Percentiles rank a stretch among this genome's conserved stretches.
phyloP scores from a whole-genome alignment of 2,888 invertebrate species.

The Drosophila helvetica region DNA sequence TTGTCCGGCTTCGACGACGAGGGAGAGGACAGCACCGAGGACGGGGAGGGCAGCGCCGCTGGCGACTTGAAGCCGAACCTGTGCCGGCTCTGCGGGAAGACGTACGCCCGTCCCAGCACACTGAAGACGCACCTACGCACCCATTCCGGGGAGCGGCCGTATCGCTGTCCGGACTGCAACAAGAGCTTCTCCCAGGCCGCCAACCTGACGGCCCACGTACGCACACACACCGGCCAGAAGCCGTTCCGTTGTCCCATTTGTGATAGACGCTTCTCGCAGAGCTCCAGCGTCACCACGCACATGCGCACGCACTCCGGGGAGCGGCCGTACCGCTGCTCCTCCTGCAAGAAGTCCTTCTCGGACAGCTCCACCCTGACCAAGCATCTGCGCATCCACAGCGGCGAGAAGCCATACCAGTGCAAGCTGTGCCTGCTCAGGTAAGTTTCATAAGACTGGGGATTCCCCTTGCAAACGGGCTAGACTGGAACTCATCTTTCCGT shows the following conservation, averaged over 20 bases:
- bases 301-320: constrained; percentile 99
- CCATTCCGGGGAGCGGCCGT: constrained; percentile 95
- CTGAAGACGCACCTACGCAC: constrained; percentile 98
- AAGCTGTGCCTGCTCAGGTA: constrained; percentile 95
- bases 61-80: constrained; percentile 91
- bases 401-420: constrained; percentile 98
- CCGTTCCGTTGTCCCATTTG: constrained; percentile 99
- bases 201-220: constrained; percentile 97
- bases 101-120: constrained; percentile 97
- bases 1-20: constrained; percentile 86
- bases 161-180: constrained; percentile 93
- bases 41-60: constrained; percentile 84
- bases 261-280: constrained; percentile 98
- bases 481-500: constrained; percentile 19
- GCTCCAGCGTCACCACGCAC: constrained; percentile 97
- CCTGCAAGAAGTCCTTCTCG: constrained; percentile 99
- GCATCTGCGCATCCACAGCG: constrained; percentile 91
- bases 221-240: constrained; percentile 96
- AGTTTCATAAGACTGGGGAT: constrained; percentile 39
- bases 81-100: constrained; percentile 97
- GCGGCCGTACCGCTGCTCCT: constrained; percentile 96
- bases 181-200: constrained; percentile 99
- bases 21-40: constrained; percentile 86
- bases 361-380: constrained; percentile 99
- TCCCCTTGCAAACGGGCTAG: too few relatives aligned